Evolutionary conservation across 2,797 vertebrate species (phyloP).

Genomic region (Ctenopoma kingsleyae): DNA sequence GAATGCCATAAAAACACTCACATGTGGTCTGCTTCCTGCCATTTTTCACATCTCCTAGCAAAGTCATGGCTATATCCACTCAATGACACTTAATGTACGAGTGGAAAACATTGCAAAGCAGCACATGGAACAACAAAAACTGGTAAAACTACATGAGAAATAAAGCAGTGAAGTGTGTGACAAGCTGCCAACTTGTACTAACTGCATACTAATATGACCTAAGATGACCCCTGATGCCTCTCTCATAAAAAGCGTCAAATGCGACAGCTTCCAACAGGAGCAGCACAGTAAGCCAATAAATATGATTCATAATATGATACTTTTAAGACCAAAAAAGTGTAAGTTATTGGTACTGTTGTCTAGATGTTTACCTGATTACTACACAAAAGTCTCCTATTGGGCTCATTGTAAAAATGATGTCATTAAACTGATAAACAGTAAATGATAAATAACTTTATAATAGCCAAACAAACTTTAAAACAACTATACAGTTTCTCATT

Average conservation of each 20-base stretch:
- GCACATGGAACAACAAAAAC: background rate
- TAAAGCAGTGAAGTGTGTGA: background rate
- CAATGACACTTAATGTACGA: background rate
- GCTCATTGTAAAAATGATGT: too few species aligned
- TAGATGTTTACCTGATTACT: conserved; percentile 4
- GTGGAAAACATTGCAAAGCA: background rate
- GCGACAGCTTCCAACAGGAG: conserved; percentile 23
- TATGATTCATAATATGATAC: conserved; percentile 12
- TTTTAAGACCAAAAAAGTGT: conserved; percentile 44
- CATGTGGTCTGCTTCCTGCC: conserved; percentile 79
- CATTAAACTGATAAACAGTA: too few species aligned
- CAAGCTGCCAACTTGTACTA: conserved; percentile 30
- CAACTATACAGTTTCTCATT: background rate
- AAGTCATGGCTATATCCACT: conserved; percentile 10
- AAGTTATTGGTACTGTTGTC: conserved; percentile 12
- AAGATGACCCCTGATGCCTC: conserved; percentile 46
- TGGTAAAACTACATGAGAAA: background rate
- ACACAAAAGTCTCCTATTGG: conserved; percentile 1
- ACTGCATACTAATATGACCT: conserved; percentile 46
- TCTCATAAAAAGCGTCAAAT: conserved; percentile 40
- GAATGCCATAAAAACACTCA: conserved; percentile 66
- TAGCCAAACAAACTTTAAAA: background rate
- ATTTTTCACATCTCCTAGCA: conserved; percentile 41
- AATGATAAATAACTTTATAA: background rate
- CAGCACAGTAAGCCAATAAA: conserved; percentile 3